Evolutionary conservation across 2,797 vertebrate species (phyloP), one percentile per base, ranked within the genome.

Genomic region (Scolopax rusticola): DNA sequence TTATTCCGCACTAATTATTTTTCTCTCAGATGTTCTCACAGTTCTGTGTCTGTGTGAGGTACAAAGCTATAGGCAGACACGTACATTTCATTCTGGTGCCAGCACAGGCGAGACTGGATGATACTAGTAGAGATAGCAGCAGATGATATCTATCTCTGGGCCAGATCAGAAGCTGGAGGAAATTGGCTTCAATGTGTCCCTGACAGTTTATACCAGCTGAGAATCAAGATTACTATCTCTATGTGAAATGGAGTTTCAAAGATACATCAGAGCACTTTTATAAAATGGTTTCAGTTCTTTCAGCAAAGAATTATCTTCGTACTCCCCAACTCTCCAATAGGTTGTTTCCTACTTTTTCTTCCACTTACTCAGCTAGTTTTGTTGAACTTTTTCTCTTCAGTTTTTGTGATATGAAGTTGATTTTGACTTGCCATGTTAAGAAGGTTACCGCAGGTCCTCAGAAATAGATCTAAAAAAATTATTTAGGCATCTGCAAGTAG

Each of bases 131-230:
- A 80, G 78, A 75, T 25, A 89, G 53, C 38, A 67, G 40, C 33
- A 87, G 67, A 81, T 84, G 18, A 32, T 87, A 80, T 83, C 89
- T 87, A 80, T 80, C 89, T 87, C 59, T 19, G 25, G 82, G 51
- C 43, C 67, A 70, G 69, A 91, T 84, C 87, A 87, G 79, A 86
- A 90, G 65, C 56, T 82, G 63, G 48, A 90, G 59, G 47, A 96
- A 96, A 97, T 95, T 93, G 85, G 23, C 43, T 95, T 95, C 85
- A 38, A 33, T 67, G 25, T n/a, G 56, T 60, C 54, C 41, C 76
- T 90, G 84, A 77, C 82, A 84, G 83, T 91, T 96, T 93, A 91
- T 75, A 91, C 79, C 89, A 91, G 82, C 93, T 90, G 93, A 90
- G 93, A 93, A 91, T 75, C 65, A 81, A 91, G 94, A 93, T 93